phyloP scores from a whole-genome alignment of 2,113 vertebrate genomes.

The Apeltes quadracus region DNA sequence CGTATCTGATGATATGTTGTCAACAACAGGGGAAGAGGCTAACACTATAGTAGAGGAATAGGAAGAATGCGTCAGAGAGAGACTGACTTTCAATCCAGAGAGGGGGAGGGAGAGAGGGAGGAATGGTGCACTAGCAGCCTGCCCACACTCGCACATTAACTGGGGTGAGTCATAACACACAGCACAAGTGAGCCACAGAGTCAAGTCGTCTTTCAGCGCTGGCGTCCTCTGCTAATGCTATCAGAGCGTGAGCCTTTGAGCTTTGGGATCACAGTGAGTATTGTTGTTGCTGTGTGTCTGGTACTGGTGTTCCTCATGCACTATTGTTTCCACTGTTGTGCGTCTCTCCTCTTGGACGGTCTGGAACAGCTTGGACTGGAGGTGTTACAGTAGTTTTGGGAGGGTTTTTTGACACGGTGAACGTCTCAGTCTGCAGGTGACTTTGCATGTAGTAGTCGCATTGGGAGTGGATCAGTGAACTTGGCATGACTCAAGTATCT shows the following conservation, averaged over 20 bases:
- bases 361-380: conserved; percentile 11
- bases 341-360: conserved; percentile 7
- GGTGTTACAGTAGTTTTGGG: neutral
- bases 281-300: conserved; percentile 43
- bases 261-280: conserved; percentile 56
- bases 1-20: neutral
- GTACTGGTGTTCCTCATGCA: conserved; percentile 14
- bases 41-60: neutral
- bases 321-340: conserved; percentile 15
- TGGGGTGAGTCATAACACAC: conserved; percentile 69
- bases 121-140: conserved; percentile 40
- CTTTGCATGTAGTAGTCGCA: conserved; percentile 2
- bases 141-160: conserved; percentile 53
- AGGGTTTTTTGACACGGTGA: neutral
- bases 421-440: neutral
- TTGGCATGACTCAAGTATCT: neutral
- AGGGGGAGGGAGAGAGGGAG: conserved; percentile 23
- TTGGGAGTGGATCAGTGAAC: neutral
- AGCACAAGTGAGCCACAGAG: conserved; percentile 31
- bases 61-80: neutral
- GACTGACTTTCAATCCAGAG: conserved; percentile 26
- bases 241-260: conserved; percentile 1
- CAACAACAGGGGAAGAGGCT: neutral
- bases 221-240: neutral
- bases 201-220: conserved; percentile 27